Conservation (phyloP, 2,888 invertebrate species). For the Macrosiphum euphorbiae region DNA sequence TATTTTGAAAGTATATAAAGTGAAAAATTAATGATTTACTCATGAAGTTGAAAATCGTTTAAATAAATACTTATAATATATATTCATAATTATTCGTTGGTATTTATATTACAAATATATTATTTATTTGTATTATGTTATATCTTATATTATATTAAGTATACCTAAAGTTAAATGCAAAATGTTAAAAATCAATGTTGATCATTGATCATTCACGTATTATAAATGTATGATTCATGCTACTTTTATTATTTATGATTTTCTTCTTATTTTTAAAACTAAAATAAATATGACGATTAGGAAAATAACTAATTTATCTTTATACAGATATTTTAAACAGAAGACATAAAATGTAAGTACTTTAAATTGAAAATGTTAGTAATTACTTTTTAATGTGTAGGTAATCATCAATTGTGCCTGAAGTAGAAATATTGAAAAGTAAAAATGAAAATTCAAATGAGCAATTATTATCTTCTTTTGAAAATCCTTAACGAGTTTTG, state of each 20-base stretch:
- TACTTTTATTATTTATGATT: not conserved
- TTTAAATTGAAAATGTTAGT: constrained; percentile 32
- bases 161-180: not conserved
- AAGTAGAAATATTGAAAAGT: constrained; percentile 8
- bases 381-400: constrained; percentile 15
- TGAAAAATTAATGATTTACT: not conserved
- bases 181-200: not conserved
- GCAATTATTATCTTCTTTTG: constrained; percentile 27
- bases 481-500: constrained; percentile 19
- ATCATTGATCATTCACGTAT: not conserved
- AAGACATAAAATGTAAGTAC: not conserved
- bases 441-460: constrained; percentile 12
- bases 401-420: constrained; percentile 27
- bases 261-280: not conserved
- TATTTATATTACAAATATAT: too few relatives aligned
- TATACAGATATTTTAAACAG: not conserved
- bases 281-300: not conserved
- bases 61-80: too few relatives aligned
- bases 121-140: too few relatives aligned
- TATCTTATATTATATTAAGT: too few relatives aligned
- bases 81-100: too few relatives aligned
- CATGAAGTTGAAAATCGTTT: too few relatives aligned
- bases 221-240: not conserved
- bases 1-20: not conserved
- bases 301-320: not conserved